Percentiles rank a stretch among this genome's conserved stretches.
Evolutionary conservation across 35 echinoderm and acorn worm genomes (phyloP).

Genomic region (Ptychodera flava): DNA sequence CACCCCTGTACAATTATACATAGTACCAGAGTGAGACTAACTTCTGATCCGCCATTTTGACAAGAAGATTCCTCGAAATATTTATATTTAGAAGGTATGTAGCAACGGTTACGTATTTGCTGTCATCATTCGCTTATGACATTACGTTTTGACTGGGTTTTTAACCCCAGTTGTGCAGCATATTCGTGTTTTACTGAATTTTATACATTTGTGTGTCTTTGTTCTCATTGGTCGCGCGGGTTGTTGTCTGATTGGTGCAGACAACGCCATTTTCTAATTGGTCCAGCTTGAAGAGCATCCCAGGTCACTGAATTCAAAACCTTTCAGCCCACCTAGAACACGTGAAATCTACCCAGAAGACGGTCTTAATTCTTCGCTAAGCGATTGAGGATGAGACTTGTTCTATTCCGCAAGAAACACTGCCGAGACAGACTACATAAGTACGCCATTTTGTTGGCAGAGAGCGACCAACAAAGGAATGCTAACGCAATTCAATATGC

Average conservation of each 20-base stretch:
- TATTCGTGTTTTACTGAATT: neutral
- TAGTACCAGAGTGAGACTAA: neutral
- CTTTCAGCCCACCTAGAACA: neutral
- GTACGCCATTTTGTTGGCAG: neutral
- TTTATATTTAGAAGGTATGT: neutral
- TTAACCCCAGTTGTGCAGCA: neutral
- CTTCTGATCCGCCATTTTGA: neutral
- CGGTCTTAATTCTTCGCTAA: no score
- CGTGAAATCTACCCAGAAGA: neutral
- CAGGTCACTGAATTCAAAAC: neutral
- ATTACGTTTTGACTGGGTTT: neutral
- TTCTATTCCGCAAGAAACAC: no score
- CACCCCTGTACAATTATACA: neutral
- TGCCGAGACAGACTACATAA: no score
- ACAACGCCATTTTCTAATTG: conserved; percentile 1
- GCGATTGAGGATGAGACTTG: no score
- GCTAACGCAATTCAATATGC: no score
- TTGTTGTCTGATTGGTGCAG: neutral
- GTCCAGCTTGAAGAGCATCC: neutral
- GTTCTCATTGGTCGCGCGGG: neutral
- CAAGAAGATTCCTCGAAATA: neutral
- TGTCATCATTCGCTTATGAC: neutral
- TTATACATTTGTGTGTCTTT: neutral
- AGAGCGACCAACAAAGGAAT: neutral
- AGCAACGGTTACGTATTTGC: neutral